These are phyloP conservation scores for Lasioglossum vierecki DNA, from an alignment of 2,888 invertebrate species.

Conservation along the genomic window DNA sequence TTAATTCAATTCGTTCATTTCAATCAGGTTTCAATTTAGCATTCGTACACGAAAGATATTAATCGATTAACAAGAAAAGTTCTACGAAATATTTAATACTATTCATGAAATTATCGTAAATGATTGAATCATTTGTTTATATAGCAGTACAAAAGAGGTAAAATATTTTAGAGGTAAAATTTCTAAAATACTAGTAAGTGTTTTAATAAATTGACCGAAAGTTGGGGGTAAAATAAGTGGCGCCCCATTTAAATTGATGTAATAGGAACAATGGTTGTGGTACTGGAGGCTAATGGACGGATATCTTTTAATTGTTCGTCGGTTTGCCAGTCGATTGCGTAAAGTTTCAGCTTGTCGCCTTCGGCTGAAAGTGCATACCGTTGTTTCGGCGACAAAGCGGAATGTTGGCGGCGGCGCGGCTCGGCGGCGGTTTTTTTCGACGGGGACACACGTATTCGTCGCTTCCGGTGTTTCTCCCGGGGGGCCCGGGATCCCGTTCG, in stretches of 20 bases:
- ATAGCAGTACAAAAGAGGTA: no score
- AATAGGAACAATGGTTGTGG: neutral
- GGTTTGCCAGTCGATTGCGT: constrained; percentile 30
- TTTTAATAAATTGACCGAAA: neutral
- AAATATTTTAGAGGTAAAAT: no score
- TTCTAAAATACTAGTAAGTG: neutral
- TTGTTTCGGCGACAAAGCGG: constrained; percentile 74
- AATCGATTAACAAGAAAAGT: no score
- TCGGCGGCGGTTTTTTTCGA: constrained; percentile 29
- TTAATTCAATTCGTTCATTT: no score
- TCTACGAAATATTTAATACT: no score
- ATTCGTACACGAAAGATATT: no score
- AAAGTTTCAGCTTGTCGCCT: constrained; percentile 41
- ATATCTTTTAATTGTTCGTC: constrained; percentile 69
- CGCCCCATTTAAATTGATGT: neutral
- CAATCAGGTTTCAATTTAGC: no score
- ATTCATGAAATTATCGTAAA: no score
- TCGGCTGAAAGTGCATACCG: constrained; percentile 74
- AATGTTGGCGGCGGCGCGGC: constrained; percentile 59
- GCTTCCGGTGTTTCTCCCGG: constrained; percentile 59
- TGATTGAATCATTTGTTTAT: no score
- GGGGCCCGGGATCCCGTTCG: constrained; percentile 43
- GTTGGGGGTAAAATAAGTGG: neutral
- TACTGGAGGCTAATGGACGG: constrained; percentile 31
- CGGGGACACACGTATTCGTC: constrained; percentile 40